Percentiles rank a stretch among this genome's conserved stretches.
These are phyloP conservation scores for Eupristina koningsbergeri DNA, from an alignment of 1,140 invertebrate species.

Conservation along the genomic window DNA sequence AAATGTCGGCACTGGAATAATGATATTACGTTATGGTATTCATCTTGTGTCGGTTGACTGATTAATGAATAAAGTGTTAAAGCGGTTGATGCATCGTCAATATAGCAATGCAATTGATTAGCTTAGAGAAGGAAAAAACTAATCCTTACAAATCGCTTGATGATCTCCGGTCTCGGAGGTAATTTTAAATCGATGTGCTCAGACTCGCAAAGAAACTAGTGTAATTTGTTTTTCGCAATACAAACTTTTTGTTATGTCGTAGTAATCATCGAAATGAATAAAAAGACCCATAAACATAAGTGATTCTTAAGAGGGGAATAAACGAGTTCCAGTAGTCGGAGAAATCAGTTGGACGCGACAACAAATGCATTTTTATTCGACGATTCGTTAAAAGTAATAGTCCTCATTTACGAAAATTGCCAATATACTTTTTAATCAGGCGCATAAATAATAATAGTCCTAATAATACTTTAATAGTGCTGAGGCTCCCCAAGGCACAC, in stretches of 20 bases:
- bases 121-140: too few species aligned
- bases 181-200: too few species aligned
- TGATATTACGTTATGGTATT: background rate
- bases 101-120: too few species aligned
- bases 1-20: background rate
- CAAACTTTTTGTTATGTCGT: background rate
- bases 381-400: constrained; percentile 17
- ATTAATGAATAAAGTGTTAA: background rate
- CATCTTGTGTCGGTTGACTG: background rate
- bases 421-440: constrained; percentile 22
- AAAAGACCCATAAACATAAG: background rate
- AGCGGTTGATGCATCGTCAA: too few species aligned
- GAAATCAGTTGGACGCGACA: background rate
- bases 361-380: constrained; percentile 2
- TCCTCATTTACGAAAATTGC: background rate
- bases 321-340: too few species aligned
- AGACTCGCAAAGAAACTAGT: background rate
- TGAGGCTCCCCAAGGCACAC: background rate
- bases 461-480: constrained; percentile 25
- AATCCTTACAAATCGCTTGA: too few species aligned
- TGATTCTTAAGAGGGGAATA: background rate
- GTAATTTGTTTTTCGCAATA: background rate
- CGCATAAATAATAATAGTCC: constrained; percentile 40
- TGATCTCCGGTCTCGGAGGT: too few species aligned
- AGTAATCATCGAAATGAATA: background rate